phyloP scores from a whole-genome alignment of 2,113 vertebrate genomes.

The Nothobranchius furzeri region DNA sequence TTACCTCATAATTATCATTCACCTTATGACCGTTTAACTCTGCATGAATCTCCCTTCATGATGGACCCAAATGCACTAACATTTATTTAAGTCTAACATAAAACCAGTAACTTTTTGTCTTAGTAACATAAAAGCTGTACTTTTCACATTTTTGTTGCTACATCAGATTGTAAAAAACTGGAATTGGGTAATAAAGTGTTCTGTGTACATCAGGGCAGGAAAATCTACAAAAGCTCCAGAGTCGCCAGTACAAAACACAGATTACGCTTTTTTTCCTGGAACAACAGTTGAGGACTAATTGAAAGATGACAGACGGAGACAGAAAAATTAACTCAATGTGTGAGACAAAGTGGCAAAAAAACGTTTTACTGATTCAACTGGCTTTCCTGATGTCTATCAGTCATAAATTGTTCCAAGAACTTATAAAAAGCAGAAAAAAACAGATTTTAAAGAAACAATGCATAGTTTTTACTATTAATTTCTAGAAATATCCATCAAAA shows the following conservation, averaged over 20 bases:
- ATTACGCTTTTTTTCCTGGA: constrained; percentile 36
- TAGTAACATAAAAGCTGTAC: too few species aligned
- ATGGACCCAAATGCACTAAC: too few species aligned
- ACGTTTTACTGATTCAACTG: neutral
- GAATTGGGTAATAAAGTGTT: constrained; percentile 17
- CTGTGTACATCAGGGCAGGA: constrained; percentile 28
- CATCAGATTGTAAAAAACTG: constrained; percentile 39
- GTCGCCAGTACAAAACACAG: constrained; percentile 30
- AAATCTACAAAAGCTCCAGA: constrained; percentile 36
- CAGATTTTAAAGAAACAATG: neutral
- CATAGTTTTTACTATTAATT: too few species aligned
- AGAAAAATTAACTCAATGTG: constrained; percentile 19
- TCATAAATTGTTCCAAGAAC: neutral
- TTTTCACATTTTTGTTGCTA: constrained; percentile 5
- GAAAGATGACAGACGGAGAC: constrained; percentile 29
- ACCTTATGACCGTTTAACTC: too few species aligned
- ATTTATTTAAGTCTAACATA: too few species aligned
- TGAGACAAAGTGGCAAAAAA: neutral
- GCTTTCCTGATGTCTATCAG: neutral
- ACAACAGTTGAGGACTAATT: constrained; percentile 18
- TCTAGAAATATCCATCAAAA: too few species aligned
- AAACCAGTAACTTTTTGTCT: too few species aligned
- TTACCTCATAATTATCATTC: too few species aligned
- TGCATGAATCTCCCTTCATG: too few species aligned
- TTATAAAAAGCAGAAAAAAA: neutral